Evolutionary conservation across 2,797 vertebrate species (phyloP), one percentile per base, ranked within the genome.

Genomic region (Pipistrellus pipistrellus): DNA sequence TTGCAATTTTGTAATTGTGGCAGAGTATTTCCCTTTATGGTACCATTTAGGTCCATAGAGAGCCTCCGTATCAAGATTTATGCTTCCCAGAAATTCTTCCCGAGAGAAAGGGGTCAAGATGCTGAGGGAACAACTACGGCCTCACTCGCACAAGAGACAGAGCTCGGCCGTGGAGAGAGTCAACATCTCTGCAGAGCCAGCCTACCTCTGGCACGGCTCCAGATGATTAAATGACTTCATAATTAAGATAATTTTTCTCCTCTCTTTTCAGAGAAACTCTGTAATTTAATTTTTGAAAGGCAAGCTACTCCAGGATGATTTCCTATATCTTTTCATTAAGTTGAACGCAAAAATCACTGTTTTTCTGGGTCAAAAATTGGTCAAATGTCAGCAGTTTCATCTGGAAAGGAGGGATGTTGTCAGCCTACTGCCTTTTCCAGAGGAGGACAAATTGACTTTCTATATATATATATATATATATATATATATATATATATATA

Each of bases 181-280:
- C 57, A 57, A 4, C 13, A 27, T 53, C 48, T n/a, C 4, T 5
- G 27, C 68, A 80, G 85, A 82, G 18, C 30, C 66, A 15, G 23
- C 91, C 75, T 46, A 6, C 13, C 11, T 25, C 35, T 69, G 91
- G 84, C 71, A 3, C 5, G 17, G 35, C 66, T 93, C 59, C 69
- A 83, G 66, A 76, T 48, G 85, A 86, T 93, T 85, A 66, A 66
- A 94, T 94, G 55, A 76, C 71, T 92, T 92, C 30, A 83, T 71
- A 93, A 95, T 94, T 90, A 85, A 93, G 81, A 84, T 72, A 14
- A 71, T 80, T 77, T 81, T 85, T 59, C 75, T 41, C 51, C 81
- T 94, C n/a, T 30, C 27, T 95, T 95, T 69, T 76, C 85, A 84
- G 44, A 85, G 68, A 77, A 77, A 69, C 75, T 84, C 44, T 78